Evolutionary conservation across 2,888 invertebrate genomes (phyloP), one percentile per base, ranked within the genome.

Genomic region (Scaeva pyrastri): DNA sequence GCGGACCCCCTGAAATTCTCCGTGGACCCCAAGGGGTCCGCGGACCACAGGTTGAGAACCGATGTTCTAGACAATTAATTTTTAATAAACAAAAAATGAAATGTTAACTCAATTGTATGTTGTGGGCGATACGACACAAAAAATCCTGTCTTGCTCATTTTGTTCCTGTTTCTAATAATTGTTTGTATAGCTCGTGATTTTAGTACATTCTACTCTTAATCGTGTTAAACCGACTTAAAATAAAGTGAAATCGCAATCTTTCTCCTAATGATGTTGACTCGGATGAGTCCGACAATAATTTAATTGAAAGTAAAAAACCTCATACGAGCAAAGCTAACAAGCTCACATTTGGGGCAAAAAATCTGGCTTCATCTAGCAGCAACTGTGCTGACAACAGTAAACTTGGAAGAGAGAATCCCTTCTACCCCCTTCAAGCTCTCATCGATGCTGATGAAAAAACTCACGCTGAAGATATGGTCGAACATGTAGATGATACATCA

Each of bases 371-470:
- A 60, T 60, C 60, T 8, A 41, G 60, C 60, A 60, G 60, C 11
- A 58, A 36, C 19, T 41, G 41, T 12, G 60, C 21, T 60, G 60
- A 60, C 14, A 60, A 41, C 60, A 41, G 60, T 43, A 41, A 60
- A 41, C 12, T 41, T 43, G 60, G 41, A 2, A 60, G 60, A 60
- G 21, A 60, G 14, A 60, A 21, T 41, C 41, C 60, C 55, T 75
- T 75, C 74, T 23, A 8, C 19, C 75, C 66, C 1, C 66, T 56
- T 72, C 71, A 72, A 36, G 45, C 58, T 48, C 58, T 55, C n/a
- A 58, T 72, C 12, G 71, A 72, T 55, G 70, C 70, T 58, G 70
- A 70, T 55, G 55, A 55, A 52, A 23, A 70, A 58, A 56, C 4
- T 41, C 73, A 39, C 36, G 21, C 23, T 21, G 36, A 50, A 6